Conservation (phyloP, 1,140 invertebrate genomes). For the Adelges cooleyi region DNA sequence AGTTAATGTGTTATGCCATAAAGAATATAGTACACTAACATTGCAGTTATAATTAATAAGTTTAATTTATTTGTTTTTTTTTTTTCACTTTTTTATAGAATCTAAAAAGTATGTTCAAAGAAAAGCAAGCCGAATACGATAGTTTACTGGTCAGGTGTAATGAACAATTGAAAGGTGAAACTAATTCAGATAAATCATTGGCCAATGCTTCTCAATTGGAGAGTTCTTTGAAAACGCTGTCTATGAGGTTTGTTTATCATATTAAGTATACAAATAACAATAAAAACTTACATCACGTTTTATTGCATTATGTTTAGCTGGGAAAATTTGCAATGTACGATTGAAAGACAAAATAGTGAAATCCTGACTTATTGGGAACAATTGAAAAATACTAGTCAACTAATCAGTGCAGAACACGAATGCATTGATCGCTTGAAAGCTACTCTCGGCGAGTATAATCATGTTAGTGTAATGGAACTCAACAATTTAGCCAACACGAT, state of each 20-base stretch:
- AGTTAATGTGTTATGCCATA: no score
- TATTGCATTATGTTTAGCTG: background rate
- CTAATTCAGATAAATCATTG: background rate
- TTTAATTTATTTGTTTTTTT: no score
- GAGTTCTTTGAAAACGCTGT: background rate
- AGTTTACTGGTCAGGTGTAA: background rate
- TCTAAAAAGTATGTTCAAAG: background rate
- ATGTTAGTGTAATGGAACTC: background rate
- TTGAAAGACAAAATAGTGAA: background rate
- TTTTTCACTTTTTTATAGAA: background rate
- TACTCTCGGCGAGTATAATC: background rate
- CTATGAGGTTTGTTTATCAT: background rate
- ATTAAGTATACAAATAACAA: background rate
- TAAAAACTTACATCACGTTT: background rate
- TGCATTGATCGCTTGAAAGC: background rate
- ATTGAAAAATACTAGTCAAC: background rate
- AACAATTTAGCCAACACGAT: background rate
- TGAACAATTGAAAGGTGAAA: background rate
- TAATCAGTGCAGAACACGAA: background rate
- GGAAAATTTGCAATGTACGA: slow-evolving; percentile 4
- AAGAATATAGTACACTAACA: no score
- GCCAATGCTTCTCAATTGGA: background rate
- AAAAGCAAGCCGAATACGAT: background rate
- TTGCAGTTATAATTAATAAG: no score
- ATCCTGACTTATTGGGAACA: background rate